phyloP scores from a whole-genome alignment of 2,888 invertebrate species.

The Microplitis deprimator region DNA sequence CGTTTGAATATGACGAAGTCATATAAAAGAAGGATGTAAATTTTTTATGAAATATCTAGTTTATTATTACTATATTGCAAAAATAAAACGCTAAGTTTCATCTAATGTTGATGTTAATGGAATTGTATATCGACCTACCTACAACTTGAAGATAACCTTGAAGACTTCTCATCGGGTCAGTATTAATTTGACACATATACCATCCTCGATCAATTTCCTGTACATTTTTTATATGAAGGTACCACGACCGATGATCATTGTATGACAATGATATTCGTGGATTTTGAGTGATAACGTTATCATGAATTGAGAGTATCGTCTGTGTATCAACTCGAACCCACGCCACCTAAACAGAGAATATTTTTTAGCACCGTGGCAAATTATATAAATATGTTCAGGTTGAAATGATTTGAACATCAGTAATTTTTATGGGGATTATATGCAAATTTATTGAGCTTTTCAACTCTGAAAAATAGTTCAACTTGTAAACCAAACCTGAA shows the following conservation, averaged over 20 bases:
- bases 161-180: slow-evolving; percentile 92
- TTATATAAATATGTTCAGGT: slow-evolving; percentile 18
- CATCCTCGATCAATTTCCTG: slow-evolving; percentile 91
- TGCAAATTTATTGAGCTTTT: no score
- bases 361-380: slow-evolving; percentile 51
- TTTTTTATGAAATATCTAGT: no score
- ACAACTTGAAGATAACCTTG: slow-evolving; percentile 93
- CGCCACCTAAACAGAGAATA: slow-evolving; percentile 78
- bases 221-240: slow-evolving; percentile 89
- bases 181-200: slow-evolving; percentile 95
- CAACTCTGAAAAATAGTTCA: background rate
- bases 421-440: background rate
- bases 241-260: slow-evolving; percentile 94
- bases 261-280: slow-evolving; percentile 88
- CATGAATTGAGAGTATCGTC: slow-evolving; percentile 92
- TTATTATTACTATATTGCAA: no score
- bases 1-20: no score
- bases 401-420: background rate
- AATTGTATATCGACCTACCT: slow-evolving; percentile 76
- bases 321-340: slow-evolving; percentile 95
- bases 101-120: no score
- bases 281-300: slow-evolving; percentile 92
- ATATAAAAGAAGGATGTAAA: background rate
- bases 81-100: no score
- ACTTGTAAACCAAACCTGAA: background rate